Evolutionary conservation across 2,888 invertebrate genomes (phyloP), one percentile per base, ranked within the genome.

Genomic region (Hipparchia sbordonii): DNA sequence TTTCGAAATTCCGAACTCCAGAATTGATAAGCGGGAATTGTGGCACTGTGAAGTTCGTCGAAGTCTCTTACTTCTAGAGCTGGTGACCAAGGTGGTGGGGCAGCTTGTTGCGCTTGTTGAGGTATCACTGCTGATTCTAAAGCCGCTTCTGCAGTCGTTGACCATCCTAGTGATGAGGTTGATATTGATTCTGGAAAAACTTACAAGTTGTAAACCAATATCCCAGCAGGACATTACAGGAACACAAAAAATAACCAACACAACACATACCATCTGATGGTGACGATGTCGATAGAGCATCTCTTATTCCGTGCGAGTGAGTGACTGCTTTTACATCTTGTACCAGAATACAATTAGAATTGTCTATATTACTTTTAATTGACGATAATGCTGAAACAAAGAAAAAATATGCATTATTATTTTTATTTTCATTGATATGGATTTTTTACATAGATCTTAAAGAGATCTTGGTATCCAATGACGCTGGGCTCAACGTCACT

Each of bases 1-100:
- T 97, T 98, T 80, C 97, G 96, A 89, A 98, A 97, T 93, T 98
- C 98, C 77, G 97, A 96, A 91, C 98, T 98, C 98, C 98, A 98
- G 91, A 98, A 98, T 88, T 97, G 97, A 92, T 97, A 98, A 82
- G 98, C 97, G 84, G 97, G 97, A 89, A 98, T 97, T 77, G 96
- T 96, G 82, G 97, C 97, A 82, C 97, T 96, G 89, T 97, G 97
- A 78, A 96, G 94, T 85, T 97, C 96, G 89, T 97, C 97, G 88
- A 98, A 96, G 84, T 97, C 97, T 84, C 97, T 95, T 81, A 97
- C 95, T 93, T 97, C 97, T 84, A 97, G 94, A 75, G 96, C 95
- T 23, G 96, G 95, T 52, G 96, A 96, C 96, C 96, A 96, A 82
- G 97, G 96, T 80, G 96, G 97, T 63, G 96, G 96, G 81, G 96